These are phyloP conservation scores for Molothrus aeneus DNA, from an alignment of 2,797 vertebrate species.

Conservation along the genomic window DNA sequence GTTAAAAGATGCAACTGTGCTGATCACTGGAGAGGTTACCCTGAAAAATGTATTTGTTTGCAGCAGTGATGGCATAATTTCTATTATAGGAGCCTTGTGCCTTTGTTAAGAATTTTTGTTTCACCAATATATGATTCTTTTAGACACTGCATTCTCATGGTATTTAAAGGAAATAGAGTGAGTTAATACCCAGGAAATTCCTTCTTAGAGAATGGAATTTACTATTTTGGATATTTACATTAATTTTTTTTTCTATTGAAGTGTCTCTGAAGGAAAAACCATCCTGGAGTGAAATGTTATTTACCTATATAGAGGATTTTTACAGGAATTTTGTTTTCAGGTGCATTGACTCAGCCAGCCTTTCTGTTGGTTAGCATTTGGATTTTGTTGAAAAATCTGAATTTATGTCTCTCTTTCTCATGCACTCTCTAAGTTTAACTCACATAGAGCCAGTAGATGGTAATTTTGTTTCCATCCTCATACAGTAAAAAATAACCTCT, in stretches of 20 bases:
- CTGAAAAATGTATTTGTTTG: not conserved
- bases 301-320: constrained; percentile 28
- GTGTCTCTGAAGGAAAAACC: not conserved
- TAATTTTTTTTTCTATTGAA: constrained; percentile 7
- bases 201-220: constrained; percentile 56
- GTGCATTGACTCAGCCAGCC: constrained; percentile 4
- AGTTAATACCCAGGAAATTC: constrained; percentile 57
- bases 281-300: not conserved
- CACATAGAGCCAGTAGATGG: not conserved
- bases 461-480: constrained; percentile 24
- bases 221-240: constrained; percentile 54
- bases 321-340: constrained; percentile 43
- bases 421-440: constrained; percentile 52
- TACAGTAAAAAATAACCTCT: constrained; percentile 62
- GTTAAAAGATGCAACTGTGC: not conserved
- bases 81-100: not conserved
- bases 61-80: not conserved
- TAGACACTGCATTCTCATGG: constrained; percentile 29
- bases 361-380: constrained; percentile 22
- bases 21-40: not conserved
- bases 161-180: constrained; percentile 46
- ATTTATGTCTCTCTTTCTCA: constrained; percentile 19
- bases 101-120: not conserved
- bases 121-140: not conserved
- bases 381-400: constrained; percentile 52